These are phyloP conservation scores for Sylvia borin DNA, from an alignment of 2,797 vertebrate species.

Conservation along the genomic window DNA sequence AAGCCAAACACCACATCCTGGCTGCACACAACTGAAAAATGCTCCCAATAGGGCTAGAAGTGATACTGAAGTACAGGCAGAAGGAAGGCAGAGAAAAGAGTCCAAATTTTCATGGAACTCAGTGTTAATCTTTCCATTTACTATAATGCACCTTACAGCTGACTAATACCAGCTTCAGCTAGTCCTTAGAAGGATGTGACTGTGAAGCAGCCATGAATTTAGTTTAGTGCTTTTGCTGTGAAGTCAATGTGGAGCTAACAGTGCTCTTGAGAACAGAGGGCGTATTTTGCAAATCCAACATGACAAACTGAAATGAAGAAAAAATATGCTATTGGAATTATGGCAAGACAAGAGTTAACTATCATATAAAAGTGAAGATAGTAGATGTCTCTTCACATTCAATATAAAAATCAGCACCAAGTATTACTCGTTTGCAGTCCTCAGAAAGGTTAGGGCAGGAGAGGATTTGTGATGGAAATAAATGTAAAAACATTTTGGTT, in stretches of 20 bases:
- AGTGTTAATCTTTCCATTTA: neutral
- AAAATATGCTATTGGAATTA: neutral
- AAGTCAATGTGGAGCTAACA: neutral
- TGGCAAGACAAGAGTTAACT: neutral
- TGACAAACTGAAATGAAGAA: neutral
- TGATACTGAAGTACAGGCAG: neutral
- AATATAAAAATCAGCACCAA: neutral
- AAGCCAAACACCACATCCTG: neutral
- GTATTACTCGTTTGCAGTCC: neutral
- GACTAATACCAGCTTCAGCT: neutral
- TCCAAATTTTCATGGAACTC: neutral
- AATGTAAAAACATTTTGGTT: constrained; percentile 43
- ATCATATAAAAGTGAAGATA: neutral
- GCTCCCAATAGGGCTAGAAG: neutral
- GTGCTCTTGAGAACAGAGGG: neutral
- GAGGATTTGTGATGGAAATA: neutral
- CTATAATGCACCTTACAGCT: neutral
- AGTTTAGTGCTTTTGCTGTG: neutral
- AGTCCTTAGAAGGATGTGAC: neutral
- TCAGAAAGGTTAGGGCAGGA: neutral
- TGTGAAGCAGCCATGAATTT: neutral
- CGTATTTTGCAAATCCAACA: neutral
- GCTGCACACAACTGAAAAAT: neutral
- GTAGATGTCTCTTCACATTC: neutral
- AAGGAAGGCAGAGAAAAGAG: neutral